Evolutionary conservation across 1,140 invertebrate species (phyloP).

Genomic region (Sarcophaga peregrina): DNA sequence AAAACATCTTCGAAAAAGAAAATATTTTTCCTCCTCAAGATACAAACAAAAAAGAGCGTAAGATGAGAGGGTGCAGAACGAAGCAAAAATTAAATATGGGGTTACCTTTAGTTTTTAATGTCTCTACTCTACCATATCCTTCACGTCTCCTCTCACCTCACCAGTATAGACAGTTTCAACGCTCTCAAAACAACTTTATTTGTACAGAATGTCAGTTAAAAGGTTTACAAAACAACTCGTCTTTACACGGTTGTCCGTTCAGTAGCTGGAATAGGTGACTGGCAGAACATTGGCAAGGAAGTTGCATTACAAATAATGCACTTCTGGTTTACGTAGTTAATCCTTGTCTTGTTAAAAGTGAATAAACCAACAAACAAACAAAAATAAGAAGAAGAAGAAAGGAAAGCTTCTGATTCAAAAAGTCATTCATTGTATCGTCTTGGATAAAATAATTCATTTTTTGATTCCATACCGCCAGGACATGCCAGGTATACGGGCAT

Average conservation of each 20-base stretch:
- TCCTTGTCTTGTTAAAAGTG: conserved; percentile 16
- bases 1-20: too few species aligned
- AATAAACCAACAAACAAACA: too few species aligned
- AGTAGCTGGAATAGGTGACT: not conserved
- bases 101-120: conserved; percentile 27
- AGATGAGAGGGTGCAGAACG: not conserved
- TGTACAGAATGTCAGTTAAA: conserved; percentile 21
- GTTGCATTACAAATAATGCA: not conserved
- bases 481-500: not conserved
- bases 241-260: not conserved
- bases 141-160: not conserved
- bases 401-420: not conserved
- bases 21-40: too few species aligned
- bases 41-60: too few species aligned
- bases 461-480: not conserved
- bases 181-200: not conserved
- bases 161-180: too few species aligned
- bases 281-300: not conserved
- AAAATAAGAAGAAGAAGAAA: too few species aligned
- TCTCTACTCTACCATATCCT: not conserved
- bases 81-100: conserved; percentile 12
- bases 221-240: not conserved
- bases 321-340: conserved; percentile 21
- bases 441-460: conserved; percentile 6
- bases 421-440: not conserved